Base-by-base conservation (phyloP, 2,113 vertebrate genomes). In the Todiramphus saurophagus region DNA sequence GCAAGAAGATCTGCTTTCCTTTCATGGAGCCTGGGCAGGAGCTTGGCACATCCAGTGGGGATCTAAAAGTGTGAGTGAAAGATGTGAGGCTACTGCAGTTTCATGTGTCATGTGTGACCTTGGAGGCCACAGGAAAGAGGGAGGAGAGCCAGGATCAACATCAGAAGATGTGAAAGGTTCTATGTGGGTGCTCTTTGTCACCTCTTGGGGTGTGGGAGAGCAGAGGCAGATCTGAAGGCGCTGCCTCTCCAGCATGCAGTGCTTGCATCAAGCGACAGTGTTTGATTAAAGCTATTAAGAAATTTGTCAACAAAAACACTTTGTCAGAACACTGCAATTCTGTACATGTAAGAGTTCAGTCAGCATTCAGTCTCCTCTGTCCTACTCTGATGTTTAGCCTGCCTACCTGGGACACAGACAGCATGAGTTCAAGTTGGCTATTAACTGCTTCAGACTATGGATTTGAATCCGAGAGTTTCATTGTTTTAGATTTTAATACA, bases 211-310 rank as follows among this genome's bases (percentile, higher is more conserved):
- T 1, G 2, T 70, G 48, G 66, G 23, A 79, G 15, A 39, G 27
- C 2, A 1, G 37, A n/a, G 24, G 15, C 62, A 43, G 37, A 21
- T 25, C 21, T 1, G 5, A 18, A 64, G 53, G 43, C 0, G 4
- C 20, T 41, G 51, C 24, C 25, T 8, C 0, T 10, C 27, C 19
- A 23, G 37, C 14, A 10, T 8, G 6, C 41, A 21, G 4, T 11
- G 60, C 39, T 58, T 68, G 46, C 37, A 28, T 59, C 13, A 7
- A 44, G 21, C 23, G 21, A 7, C 41, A 55, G 16, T 21, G 80
- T 46, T 31, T 43, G 33, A 43, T 53, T 55, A 53, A 67, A 85
- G 18, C n/a, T 21, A 1, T 5, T 20, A 50, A 59, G 41, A 89
- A 66, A 50, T 48, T 19, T 44, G 12, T 30, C 31, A 30, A 39